These are phyloP conservation scores for Labeo calbasu DNA, from an alignment of 2,797 vertebrate genomes.

Conservation along the genomic window DNA sequence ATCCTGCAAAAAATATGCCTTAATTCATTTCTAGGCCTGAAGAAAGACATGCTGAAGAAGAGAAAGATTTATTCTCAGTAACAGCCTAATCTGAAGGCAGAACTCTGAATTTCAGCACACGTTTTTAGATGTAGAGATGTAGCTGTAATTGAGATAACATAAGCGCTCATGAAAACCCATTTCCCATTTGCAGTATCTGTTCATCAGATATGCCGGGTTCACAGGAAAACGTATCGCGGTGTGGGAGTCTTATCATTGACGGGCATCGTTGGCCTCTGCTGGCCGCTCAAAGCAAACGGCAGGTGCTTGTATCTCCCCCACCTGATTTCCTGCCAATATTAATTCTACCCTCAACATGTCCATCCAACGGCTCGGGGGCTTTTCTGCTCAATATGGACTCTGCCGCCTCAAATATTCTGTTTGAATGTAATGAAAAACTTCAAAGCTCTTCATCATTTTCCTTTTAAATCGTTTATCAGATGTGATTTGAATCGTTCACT, in stretches of 20 bases:
- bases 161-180: conserved; percentile 69
- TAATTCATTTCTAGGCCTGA: background rate
- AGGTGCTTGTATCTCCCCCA: conserved; percentile 62
- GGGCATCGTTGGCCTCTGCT: conserved; percentile 67
- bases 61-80: conserved; percentile 18
- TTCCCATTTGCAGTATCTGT: conserved; percentile 75
- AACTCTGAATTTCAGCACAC: conserved; percentile 15
- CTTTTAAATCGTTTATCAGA: conserved; percentile 29
- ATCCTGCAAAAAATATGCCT: background rate
- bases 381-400: conserved; percentile 39
- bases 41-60: conserved; percentile 18
- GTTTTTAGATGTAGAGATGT: conserved; percentile 66
- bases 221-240: conserved; percentile 69
- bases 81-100: conserved; percentile 17
- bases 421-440: conserved; percentile 50
- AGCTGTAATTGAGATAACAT: conserved; percentile 71
- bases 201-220: conserved; percentile 73
- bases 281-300: conserved; percentile 52
- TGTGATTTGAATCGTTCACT: conserved; percentile 2
- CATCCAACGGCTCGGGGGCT: conserved; percentile 51
- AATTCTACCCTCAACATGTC: conserved; percentile 54
- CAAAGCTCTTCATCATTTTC: conserved; percentile 27
- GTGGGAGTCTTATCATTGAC: conserved; percentile 63
- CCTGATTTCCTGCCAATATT: conserved; percentile 66
- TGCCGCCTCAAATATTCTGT: conserved; percentile 10